phyloP scores from a whole-genome alignment of 2,888 invertebrate species.

The Belgica antarctica region DNA sequence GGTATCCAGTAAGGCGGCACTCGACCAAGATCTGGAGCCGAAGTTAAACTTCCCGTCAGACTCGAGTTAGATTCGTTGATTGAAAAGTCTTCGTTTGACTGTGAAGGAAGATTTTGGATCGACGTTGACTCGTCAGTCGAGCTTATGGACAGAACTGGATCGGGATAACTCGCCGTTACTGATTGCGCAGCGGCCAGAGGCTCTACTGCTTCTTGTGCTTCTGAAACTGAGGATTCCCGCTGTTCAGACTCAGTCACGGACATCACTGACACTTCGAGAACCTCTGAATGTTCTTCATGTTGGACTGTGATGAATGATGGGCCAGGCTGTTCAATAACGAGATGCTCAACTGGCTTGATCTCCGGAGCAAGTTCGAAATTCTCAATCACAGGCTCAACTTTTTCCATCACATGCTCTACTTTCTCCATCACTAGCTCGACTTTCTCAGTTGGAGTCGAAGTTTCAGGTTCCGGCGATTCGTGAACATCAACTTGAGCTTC shows the following conservation, averaged over 20 bases:
- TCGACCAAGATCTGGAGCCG: conserved; percentile 59
- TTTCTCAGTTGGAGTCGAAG: not conserved
- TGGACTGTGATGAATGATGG: too few species aligned
- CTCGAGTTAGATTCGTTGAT: conserved; percentile 27
- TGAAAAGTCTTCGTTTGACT: conserved; percentile 42
- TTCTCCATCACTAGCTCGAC: not conserved
- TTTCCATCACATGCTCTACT: conserved; percentile 20
- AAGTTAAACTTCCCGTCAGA: conserved; percentile 31
- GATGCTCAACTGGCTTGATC: conserved; percentile 10
- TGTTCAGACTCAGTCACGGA: conserved; percentile 45
- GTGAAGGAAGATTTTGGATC: conserved; percentile 48
- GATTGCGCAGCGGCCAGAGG: not conserved
- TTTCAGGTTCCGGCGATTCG: not conserved
- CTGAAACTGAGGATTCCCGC: conserved; percentile 45
- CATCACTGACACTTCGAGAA: conserved; percentile 47
- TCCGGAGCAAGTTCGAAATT: conserved; percentile 31
- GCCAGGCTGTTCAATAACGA: not conserved
- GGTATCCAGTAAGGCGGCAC: conserved; percentile 84
- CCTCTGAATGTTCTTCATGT: not conserved
- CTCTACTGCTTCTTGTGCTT: conserved; percentile 34
- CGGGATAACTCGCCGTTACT: not conserved
- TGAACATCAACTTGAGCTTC: not conserved
- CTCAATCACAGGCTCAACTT: conserved; percentile 28
- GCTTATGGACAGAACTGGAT: conserved; percentile 32
- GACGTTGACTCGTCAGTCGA: conserved; percentile 41